Conservation (phyloP, 92 coral and sea anemone genomes). For the Parazoanthus darwini region DNA sequence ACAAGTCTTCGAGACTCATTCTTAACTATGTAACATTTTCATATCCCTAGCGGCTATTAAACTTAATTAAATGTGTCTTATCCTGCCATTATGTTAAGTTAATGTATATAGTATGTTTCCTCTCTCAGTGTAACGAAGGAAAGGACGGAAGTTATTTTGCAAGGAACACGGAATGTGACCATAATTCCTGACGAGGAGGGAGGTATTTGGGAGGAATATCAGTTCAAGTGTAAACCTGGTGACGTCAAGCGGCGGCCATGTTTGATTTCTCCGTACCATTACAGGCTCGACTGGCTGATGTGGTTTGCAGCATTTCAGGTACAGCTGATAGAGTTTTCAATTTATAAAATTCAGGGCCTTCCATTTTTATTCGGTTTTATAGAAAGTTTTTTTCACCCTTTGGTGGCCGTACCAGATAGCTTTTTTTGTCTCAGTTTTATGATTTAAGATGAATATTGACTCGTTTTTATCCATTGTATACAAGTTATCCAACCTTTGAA, state of each 20-base stretch:
- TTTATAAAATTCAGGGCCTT: neutral
- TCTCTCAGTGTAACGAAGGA: slow-evolving; percentile 85
- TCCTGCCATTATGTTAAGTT: neutral
- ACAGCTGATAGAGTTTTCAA: neutral
- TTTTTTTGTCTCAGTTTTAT: neutral
- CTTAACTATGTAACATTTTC: too few relatives aligned
- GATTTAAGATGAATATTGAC: too few relatives aligned
- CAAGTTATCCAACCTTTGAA: too few relatives aligned
- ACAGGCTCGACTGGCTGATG: slow-evolving; percentile 98
- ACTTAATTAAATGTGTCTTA: neutral
- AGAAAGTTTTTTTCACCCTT: too few relatives aligned
- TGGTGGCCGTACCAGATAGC: too few relatives aligned
- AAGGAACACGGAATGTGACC: slow-evolving; percentile 87
- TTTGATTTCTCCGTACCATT: slow-evolving; percentile 95
- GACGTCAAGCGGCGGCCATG: slow-evolving; percentile 81
- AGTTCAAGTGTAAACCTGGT: slow-evolving; percentile 97
- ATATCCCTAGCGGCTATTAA: too few relatives aligned
- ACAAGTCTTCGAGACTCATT: too few relatives aligned
- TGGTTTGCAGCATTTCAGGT: slow-evolving; percentile 99
- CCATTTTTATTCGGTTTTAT: neutral
- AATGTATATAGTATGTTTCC: neutral
- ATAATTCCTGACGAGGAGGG: slow-evolving; percentile 80
- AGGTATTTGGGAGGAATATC: slow-evolving; percentile 92
- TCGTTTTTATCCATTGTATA: too few relatives aligned
- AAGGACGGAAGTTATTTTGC: slow-evolving; percentile 95